Evolutionary conservation across 2,113 vertebrate species (phyloP).

Genomic region (Bostrychus sinensis): DNA sequence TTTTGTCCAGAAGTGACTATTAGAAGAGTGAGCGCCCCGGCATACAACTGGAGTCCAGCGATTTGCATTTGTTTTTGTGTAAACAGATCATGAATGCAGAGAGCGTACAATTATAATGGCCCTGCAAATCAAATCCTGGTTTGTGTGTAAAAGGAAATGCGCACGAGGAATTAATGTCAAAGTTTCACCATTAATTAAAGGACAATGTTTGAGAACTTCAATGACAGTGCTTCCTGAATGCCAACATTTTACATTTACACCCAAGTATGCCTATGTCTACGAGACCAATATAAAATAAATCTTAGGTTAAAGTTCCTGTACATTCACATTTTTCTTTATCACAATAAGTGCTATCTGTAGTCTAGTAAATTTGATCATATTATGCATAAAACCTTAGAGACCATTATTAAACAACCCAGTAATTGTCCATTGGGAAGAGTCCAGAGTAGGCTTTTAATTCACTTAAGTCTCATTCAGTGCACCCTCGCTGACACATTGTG

Average conservation of each 20-base stretch:
- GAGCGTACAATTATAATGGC: constrained; percentile 53
- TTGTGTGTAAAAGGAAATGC: constrained; percentile 27
- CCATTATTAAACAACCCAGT: constrained; percentile 9
- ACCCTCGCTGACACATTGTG: background rate
- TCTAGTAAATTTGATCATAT: constrained; percentile 1
- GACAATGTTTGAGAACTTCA: constrained; percentile 34
- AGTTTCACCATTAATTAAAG: constrained; percentile 53
- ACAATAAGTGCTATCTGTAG: background rate
- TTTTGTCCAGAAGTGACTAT: constrained; percentile 38
- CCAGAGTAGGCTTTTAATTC: background rate
- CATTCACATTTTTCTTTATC: too few species aligned
- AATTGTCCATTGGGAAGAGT: constrained; percentile 10
- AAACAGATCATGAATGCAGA: constrained; percentile 57
- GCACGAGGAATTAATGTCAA: constrained; percentile 49
- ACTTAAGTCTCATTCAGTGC: background rate
- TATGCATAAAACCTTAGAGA: constrained; percentile 6
- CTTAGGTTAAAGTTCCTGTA: too few species aligned
- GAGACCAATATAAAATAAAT: too few species aligned
- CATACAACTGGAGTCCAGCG: constrained; percentile 41
- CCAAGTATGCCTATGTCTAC: too few species aligned
- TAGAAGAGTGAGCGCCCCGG: constrained; percentile 33
- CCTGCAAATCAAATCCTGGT: constrained; percentile 41
- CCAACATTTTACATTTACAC: too few species aligned
- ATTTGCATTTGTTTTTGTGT: constrained; percentile 58
- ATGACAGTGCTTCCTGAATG: background rate